Conservation (phyloP, 92 coral and sea anemone species). For the Anthopleura xanthogrammica region DNA sequence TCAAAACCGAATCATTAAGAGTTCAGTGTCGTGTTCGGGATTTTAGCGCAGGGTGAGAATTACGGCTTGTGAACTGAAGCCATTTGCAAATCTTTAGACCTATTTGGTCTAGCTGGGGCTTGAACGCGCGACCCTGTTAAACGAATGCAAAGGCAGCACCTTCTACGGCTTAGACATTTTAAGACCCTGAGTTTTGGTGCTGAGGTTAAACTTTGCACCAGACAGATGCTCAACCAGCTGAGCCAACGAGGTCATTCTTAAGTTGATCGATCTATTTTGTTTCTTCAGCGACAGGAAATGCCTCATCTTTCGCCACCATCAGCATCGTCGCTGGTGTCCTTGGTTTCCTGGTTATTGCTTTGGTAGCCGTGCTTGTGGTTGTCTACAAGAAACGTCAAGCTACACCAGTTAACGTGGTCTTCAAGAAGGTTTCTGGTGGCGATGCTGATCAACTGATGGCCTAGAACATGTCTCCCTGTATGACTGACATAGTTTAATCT, state of each 20-base stretch:
- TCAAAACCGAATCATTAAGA: not conserved
- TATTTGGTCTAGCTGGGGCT: too few species aligned
- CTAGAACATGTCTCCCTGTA: not conserved
- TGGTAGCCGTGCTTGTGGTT: slow-evolving; percentile 60
- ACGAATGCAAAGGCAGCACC: too few species aligned
- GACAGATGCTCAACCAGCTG: not conserved
- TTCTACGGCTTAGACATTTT: too few species aligned
- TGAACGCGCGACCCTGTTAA: too few species aligned
- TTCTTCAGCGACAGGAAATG: slow-evolving; percentile 31
- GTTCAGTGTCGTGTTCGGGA: not conserved
- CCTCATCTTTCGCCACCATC: slow-evolving; percentile 56
- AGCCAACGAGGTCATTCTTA: not conserved
- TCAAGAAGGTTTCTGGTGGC: slow-evolving; percentile 47
- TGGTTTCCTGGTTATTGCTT: slow-evolving; percentile 63
- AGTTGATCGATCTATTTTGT: not conserved
- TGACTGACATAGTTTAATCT: not conserved
- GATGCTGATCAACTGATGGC: slow-evolving; percentile 71
- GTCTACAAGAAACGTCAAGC: slow-evolving; percentile 45
- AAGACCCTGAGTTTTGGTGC: not conserved
- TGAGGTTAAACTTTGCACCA: too few species aligned
- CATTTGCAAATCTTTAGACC: too few species aligned
- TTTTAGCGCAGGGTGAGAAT: not conserved
- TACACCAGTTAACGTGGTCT: slow-evolving; percentile 59
- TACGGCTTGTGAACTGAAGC: too few species aligned
- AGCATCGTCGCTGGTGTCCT: slow-evolving; percentile 72